phyloP scores from a whole-genome alignment of 2,888 invertebrate genomes.

The Serrognathus titanus region DNA sequence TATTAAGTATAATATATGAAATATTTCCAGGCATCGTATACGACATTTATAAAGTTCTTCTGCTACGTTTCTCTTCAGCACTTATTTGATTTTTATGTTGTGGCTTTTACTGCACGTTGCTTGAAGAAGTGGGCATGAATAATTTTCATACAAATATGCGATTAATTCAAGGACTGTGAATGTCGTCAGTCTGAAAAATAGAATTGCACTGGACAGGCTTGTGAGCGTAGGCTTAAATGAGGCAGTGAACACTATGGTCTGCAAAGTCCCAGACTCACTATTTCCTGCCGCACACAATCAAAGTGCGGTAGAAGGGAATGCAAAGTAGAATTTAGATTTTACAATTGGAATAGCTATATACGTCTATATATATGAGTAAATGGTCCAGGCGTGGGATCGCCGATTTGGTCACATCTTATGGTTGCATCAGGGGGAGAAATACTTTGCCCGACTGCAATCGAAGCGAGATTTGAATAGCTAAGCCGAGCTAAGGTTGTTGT shows the following conservation, averaged over 20 bases:
- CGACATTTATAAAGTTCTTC: too few relatives aligned
- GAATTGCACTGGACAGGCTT: too few relatives aligned
- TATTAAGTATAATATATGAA: too few relatives aligned
- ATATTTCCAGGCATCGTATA: too few relatives aligned
- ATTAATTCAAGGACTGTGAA: too few relatives aligned
- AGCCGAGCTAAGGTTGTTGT: slow-evolving; percentile 50
- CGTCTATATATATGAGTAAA: slow-evolving; percentile 45
- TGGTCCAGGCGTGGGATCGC: slow-evolving; percentile 37
- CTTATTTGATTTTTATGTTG: too few relatives aligned
- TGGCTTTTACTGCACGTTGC: too few relatives aligned
- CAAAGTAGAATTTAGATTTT: slow-evolving; percentile 50
- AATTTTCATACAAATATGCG: too few relatives aligned
- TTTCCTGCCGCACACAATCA: slow-evolving; percentile 26
- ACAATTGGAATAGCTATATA: slow-evolving; percentile 50
- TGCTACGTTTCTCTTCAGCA: too few relatives aligned
- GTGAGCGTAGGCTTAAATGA: too few relatives aligned
- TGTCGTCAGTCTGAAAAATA: too few relatives aligned
- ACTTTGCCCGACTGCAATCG: slow-evolving; percentile 48
- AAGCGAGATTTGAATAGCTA: slow-evolving; percentile 53
- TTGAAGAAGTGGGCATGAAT: too few relatives aligned
- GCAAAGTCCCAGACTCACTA: slow-evolving; percentile 13
- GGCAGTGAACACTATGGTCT: neutral
- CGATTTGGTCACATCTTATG: slow-evolving; percentile 23
- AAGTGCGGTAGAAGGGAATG: slow-evolving; percentile 44
- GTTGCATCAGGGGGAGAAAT: slow-evolving; percentile 37